These are phyloP conservation scores for Neoascia interrupta DNA, from an alignment of 2,888 invertebrate species.

Conservation along the genomic window DNA sequence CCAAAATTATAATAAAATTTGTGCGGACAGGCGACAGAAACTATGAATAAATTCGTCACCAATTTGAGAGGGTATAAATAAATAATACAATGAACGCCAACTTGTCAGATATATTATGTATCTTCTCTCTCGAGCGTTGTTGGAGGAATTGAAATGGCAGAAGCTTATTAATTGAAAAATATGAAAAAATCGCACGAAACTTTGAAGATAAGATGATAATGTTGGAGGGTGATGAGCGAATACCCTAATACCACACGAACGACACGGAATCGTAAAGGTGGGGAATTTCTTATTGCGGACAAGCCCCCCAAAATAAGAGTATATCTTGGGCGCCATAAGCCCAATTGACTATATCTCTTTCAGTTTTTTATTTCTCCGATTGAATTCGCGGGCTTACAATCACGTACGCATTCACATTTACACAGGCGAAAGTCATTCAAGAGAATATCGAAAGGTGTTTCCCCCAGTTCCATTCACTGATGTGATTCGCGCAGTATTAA, in stretches of 20 bases:
- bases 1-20: conserved; percentile 26
- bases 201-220: too few species aligned
- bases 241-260: too few species aligned
- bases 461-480: neutral
- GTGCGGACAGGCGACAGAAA: too few species aligned
- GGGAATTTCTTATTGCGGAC: neutral
- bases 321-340: neutral
- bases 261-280: neutral
- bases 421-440: neutral
- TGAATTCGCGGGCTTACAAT: too few species aligned
- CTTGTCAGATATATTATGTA: conserved; percentile 1
- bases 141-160: neutral
- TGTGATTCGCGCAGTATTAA: neutral
- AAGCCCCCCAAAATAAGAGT: conserved; percentile 21
- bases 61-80: conserved; percentile 1
- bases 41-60: conserved; percentile 10
- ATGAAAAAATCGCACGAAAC: neutral
- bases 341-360: neutral
- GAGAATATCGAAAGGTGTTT: conserved; percentile 12
- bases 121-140: too few species aligned
- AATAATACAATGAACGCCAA: neutral
- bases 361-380: too few species aligned
- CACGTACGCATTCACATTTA: too few species aligned
- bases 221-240: too few species aligned
- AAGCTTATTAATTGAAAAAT: neutral